Percentiles rank a stretch among this genome's conserved stretches.
These are phyloP conservation scores for Agriopis aurantiaria DNA, from an alignment of 2,888 invertebrate genomes.

Conservation along the genomic window DNA sequence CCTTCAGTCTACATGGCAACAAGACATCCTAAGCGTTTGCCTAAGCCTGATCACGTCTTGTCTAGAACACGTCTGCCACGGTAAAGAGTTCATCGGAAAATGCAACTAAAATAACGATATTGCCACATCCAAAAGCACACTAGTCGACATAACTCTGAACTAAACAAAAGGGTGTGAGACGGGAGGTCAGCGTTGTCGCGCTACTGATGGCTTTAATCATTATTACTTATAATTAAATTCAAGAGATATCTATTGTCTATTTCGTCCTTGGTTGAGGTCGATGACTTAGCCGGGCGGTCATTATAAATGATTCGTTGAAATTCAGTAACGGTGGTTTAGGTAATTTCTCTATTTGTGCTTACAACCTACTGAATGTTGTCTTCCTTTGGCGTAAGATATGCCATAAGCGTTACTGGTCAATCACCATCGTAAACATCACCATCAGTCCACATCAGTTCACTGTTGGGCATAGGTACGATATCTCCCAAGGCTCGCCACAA, in stretches of 20 bases:
- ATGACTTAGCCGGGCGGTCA: constrained; percentile 8
- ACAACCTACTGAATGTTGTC: too few relatives aligned
- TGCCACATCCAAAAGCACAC: constrained; percentile 59
- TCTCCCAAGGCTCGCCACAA: too few relatives aligned
- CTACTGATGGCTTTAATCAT: constrained; percentile 80
- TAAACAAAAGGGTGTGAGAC: constrained; percentile 72
- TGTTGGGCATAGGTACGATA: too few relatives aligned
- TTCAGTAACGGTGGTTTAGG: background rate
- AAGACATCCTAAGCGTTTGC: too few relatives aligned
- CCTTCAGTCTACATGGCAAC: too few relatives aligned
- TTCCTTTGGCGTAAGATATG: too few relatives aligned
- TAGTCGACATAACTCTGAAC: background rate
- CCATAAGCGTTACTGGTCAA: too few relatives aligned
- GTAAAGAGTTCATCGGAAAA: too few relatives aligned
- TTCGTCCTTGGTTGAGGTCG: constrained; percentile 34
- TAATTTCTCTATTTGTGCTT: background rate
- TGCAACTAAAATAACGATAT: background rate
- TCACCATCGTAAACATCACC: too few relatives aligned
- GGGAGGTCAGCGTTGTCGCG: constrained; percentile 81
- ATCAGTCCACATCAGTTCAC: too few relatives aligned
- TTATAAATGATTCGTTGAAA: background rate
- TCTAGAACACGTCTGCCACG: too few relatives aligned
- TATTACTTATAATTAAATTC: constrained; percentile 83
- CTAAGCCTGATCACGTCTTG: too few relatives aligned
- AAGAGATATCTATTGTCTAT: constrained; percentile 68